These are phyloP conservation scores for Pachycephala philippinensis DNA, from an alignment of 2,113 vertebrate genomes.

Conservation along the genomic window DNA sequence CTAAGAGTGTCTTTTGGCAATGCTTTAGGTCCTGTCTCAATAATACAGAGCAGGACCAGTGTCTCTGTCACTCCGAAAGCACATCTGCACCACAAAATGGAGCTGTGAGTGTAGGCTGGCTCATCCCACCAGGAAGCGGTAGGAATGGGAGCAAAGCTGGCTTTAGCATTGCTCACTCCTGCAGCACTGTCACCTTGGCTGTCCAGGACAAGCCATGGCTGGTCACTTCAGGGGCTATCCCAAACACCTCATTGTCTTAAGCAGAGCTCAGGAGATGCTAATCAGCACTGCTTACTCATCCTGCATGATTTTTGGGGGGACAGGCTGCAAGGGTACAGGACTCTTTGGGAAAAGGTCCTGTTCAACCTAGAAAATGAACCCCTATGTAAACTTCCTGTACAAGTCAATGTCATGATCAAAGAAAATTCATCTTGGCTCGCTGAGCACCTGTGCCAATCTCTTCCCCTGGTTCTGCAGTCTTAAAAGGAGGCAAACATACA, in stretches of 20 bases:
- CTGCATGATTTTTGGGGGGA: not conserved
- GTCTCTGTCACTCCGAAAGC: not conserved
- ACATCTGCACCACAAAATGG: not conserved
- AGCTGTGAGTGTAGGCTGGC: not conserved
- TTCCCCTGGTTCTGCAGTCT: not conserved
- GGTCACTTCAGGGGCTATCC: not conserved
- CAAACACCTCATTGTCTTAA: not conserved
- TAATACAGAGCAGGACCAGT: not conserved
- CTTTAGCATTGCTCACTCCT: not conserved
- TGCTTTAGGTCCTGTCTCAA: not conserved
- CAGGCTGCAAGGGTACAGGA: not conserved
- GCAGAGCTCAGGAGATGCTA: not conserved
- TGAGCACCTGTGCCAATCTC: not conserved
- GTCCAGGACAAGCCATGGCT: not conserved
- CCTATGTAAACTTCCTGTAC: not conserved
- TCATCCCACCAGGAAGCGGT: not conserved
- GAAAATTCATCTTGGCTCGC: not conserved
- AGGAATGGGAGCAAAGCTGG: rapidly evolving
- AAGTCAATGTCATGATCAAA: not conserved
- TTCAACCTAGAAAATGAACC: not conserved
- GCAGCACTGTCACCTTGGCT: not conserved
- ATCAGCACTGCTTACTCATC: not conserved
- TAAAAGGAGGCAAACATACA: not conserved
- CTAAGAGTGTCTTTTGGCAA: not conserved
- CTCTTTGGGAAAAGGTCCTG: not conserved